Evolutionary conservation across 2,797 vertebrate species (phyloP).

Genomic region (Trichosurus vulpecula): DNA sequence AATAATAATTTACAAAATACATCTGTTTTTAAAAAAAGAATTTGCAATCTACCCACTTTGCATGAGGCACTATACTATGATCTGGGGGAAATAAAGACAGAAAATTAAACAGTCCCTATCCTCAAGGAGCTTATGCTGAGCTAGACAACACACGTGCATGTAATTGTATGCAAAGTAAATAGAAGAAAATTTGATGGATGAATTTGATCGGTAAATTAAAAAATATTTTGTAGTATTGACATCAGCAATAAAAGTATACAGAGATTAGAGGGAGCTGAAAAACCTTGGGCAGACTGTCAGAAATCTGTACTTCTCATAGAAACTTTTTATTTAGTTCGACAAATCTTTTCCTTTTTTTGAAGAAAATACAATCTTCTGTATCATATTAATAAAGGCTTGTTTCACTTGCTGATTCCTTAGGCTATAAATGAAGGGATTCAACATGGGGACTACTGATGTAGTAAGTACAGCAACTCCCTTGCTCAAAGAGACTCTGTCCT

Average conservation of each 20-base stretch:
- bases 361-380: not conserved
- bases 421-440: not conserved
- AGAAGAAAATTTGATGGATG: not conserved
- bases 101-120: not conserved
- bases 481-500: not conserved
- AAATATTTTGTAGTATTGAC: not conserved
- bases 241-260: not conserved
- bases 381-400: not conserved
- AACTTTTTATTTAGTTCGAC: not conserved
- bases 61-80: not conserved
- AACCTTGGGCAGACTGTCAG: not conserved
- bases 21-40: not conserved
- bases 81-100: not conserved
- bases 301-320: not conserved
- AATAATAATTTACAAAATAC: no score
- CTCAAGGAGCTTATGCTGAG: not conserved
- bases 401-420: not conserved
- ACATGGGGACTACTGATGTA: not conserved
- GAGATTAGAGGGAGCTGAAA: not conserved
- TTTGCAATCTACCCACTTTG: not conserved
- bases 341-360: not conserved
- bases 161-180: not conserved
- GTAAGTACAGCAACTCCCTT: not conserved
- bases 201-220: not conserved
- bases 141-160: not conserved